Conservation (phyloP, 2,888 invertebrate genomes). For the Caenorhabditis plicata region DNA sequence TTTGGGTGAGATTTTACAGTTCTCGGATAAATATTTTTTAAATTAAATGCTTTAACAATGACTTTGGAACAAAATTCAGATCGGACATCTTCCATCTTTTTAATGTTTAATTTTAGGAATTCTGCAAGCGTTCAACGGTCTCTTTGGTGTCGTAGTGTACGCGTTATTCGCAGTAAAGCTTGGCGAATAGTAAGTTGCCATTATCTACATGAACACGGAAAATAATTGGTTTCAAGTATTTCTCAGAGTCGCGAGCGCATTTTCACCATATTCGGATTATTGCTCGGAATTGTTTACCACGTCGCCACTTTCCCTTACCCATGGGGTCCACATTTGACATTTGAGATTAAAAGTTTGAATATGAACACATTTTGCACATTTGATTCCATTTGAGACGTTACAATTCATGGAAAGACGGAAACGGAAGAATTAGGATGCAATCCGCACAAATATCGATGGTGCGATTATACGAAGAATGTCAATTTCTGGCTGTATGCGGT, state of each 20-base stretch:
- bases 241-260: conserved; percentile 35
- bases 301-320: conserved; percentile 43
- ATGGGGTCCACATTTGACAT: conserved; percentile 18
- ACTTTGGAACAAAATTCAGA: no score
- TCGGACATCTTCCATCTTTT: no score
- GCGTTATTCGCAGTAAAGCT: conserved; percentile 35
- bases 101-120: conserved; percentile 22
- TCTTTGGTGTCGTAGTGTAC: conserved; percentile 35
- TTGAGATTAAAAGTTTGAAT: conserved; percentile 4
- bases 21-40: no score
- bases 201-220: not conserved
- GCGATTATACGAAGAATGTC: conserved; percentile 31
- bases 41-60: no score
- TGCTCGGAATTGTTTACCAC: conserved; percentile 36
- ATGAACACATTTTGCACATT: not conserved
- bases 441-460: conserved; percentile 31
- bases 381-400: conserved; percentile 13
- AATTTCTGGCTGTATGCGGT: conserved; percentile 41
- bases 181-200: conserved; percentile 36
- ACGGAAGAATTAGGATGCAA: conserved; percentile 37
- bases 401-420: conserved; percentile 19
- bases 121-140: conserved; percentile 39
- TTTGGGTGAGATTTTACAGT: no score
- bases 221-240: conserved; percentile 20
- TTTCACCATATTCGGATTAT: conserved; percentile 39